Base-by-base conservation (phyloP, 2,888 invertebrate genomes). In the Ernsta delagoae region DNA sequence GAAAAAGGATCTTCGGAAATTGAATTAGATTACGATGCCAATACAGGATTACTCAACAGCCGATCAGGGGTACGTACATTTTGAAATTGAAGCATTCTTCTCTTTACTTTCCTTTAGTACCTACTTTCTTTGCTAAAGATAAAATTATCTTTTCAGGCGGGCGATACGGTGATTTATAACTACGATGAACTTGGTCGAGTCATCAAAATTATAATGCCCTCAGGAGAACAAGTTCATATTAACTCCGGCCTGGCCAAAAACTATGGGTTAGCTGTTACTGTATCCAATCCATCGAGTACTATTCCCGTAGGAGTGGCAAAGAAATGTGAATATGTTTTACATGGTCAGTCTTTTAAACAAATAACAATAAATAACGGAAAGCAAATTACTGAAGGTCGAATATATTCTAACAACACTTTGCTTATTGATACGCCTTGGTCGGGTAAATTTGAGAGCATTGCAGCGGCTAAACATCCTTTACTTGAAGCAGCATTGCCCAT, bases 101-200 rank as follows among this genome's bases (percentile, higher is more conserved):
- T 3, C 1, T 24, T 62, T 34, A 24, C 16, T 8, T 34, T 41
- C n/a, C 11, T 57, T 41, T 3, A 8, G 8, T 16, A 16, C 16
- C 16, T 41, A 3, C 7, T 41, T 41, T 41, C 9, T 8, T 53
- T 24, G 9, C 53, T 24, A 24, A 53, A 24, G 9, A 1, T 53
- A 8, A 24, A 0, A 24, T 53, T 53, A 24, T 24, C 24, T 53
- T 50, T 91, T 64, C 81, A 96, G 96, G 97, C 97, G 73, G 96
- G 97, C 31, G 97, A 97, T 81, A 97, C 98, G 0, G 98, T 96
- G 75, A 97, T 98, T 77, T 99, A 98, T 88, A 96, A 97, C 80
- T 99, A 98, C 81, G 98, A 99, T 81, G 96, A 96, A 85, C 95
- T 98, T 73, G 99, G 99, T 2, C 95, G 98, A 57, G 96, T 98